Base-by-base conservation (phyloP, 2,888 invertebrate genomes). In the Machimus rusticus region DNA sequence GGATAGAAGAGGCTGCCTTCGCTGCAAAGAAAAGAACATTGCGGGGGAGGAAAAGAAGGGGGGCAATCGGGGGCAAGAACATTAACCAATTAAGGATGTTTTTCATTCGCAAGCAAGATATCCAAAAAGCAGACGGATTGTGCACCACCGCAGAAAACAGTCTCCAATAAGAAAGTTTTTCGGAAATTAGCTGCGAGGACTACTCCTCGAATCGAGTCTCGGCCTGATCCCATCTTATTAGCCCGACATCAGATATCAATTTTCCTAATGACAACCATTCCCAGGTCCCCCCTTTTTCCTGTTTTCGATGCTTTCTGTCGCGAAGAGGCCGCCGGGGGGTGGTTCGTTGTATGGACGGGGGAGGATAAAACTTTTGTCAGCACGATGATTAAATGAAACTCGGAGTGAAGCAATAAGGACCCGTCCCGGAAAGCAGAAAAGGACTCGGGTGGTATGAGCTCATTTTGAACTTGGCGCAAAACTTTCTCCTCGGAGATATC, bases 181-280 rank as follows among this genome's bases (percentile, higher is more conserved):
- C 79, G 51, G 79, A 79, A 79, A 79, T 79, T 79, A 79, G 79
- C 79, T 79, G 51, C 28, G 66, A 66, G 66, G 28, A 39, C 43
- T 78, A 43, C 43, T 43, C 3, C 43, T 79, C 66, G 66, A 66
- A 6, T 66, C 28, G 23, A 66, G 51, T 1, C 66, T 66, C 14
- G 12, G 19, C 28, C 66, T 66, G 66, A 37, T 76, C 79, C 51
- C 79, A 79, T 79, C 28, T 79, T 79, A 79, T 79, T 79, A 79
- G 78, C 51, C 79, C 79, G 6, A 79, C 79, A 79, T 46, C 79
- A 79, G 79, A 79, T 79, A 79, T 79, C 79, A 79, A 79, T 79
- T 79, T 79, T 79, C 46, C 31, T 79, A 79, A 79, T 79, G 79
- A 51, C 79, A 79, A 79, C 23, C 79, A 76, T 74, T 43, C 28